A percentile compares a stretch with the other conserved stretches of the same genome.
These are phyloP conservation scores for Mormoops blainvillei DNA, from an alignment of 2,113 vertebrate genomes.

Conservation along the genomic window DNA sequence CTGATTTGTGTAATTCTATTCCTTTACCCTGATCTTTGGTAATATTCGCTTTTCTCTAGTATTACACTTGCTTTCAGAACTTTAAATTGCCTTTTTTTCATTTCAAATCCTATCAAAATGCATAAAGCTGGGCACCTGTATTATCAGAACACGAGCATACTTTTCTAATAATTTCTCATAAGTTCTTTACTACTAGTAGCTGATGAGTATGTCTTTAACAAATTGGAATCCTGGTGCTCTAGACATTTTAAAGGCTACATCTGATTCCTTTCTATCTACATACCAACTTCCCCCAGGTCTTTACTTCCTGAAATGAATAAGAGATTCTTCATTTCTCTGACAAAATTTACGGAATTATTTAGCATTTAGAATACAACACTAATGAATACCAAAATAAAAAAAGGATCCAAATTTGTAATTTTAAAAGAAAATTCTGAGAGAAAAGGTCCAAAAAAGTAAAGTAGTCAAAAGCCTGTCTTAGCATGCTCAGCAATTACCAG, in stretches of 20 bases:
- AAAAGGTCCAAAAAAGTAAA: constrained; percentile 20
- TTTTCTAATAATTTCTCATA: not conserved
- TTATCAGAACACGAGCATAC: not conserved
- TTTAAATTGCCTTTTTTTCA: not conserved
- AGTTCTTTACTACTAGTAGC: not conserved
- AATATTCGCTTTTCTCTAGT: not conserved
- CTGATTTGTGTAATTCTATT: not conserved
- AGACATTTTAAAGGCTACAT: not conserved
- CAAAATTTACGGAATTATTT: constrained; percentile 18
- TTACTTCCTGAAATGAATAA: not conserved
- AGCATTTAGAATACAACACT: not conserved
- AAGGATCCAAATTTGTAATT: not conserved
- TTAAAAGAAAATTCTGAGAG: constrained; percentile 24
- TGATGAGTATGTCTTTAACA: not conserved
- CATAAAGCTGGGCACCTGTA: not conserved
- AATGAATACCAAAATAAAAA: not conserved
- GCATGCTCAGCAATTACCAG: not conserved
- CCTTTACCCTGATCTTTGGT: not conserved
- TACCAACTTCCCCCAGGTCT: not conserved
- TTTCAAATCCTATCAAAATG: not conserved
- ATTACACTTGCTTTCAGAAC: not conserved
- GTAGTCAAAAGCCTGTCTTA: not conserved
- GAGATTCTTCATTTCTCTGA: constrained; percentile 3
- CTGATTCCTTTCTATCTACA: not conserved
- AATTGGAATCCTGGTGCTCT: not conserved